These are phyloP conservation scores for Opisthocomus hoazin DNA, from an alignment of 2,113 vertebrate genomes.

Conservation along the genomic window DNA sequence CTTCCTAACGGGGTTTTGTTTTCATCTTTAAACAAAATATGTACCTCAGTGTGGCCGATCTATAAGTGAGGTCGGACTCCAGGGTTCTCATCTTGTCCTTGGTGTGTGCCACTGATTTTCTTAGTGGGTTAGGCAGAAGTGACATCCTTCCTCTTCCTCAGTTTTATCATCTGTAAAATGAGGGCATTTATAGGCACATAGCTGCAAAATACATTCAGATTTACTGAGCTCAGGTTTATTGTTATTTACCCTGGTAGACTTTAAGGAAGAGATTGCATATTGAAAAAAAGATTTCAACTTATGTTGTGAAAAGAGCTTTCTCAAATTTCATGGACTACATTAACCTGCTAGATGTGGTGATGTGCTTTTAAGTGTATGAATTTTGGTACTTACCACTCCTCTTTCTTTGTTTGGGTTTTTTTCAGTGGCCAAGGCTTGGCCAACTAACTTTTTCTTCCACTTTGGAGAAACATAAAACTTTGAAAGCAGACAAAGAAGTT, in stretches of 20 bases:
- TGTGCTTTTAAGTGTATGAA: background rate
- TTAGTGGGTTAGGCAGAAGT: background rate
- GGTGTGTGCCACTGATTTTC: background rate
- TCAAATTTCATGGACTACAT: background rate
- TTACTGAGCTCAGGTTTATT: background rate
- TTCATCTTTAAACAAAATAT: background rate
- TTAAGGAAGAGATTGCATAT: background rate
- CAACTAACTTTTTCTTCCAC: constrained; percentile 73
- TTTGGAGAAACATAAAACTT: constrained; percentile 70
- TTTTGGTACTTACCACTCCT: background rate
- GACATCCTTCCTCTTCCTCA: background rate
- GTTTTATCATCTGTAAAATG: background rate
- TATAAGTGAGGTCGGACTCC: fast-evolving
- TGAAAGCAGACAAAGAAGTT: constrained; percentile 71
- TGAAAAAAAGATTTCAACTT: background rate
- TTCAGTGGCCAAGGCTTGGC: constrained; percentile 86
- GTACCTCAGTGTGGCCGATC: background rate
- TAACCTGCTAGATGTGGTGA: background rate
- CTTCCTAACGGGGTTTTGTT: background rate
- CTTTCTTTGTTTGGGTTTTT: background rate
- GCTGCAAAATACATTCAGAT: background rate
- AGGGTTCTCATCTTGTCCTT: background rate
- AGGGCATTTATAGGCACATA: background rate
- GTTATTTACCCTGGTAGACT: background rate
- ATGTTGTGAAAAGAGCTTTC: background rate